Evolutionary conservation across 2,888 invertebrate genomes (phyloP), one percentile per base, ranked within the genome.

Genomic region (Microchrysa polita): DNA sequence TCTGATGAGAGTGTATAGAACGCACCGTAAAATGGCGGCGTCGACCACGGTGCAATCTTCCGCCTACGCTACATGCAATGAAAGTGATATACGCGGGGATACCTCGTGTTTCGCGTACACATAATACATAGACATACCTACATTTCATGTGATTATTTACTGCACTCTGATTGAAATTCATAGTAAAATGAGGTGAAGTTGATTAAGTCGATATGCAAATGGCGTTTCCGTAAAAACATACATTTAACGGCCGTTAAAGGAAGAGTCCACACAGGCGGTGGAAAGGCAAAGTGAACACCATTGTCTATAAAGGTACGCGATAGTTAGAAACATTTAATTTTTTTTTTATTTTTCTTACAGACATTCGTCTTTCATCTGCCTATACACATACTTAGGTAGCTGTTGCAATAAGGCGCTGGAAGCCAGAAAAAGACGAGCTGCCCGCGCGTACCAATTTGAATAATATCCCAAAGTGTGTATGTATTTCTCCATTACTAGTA

Each of bases 191-290:
- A 40, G 22, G 48, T 48, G 48, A 65, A 65, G n/a, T 48, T 69
- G 69, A 69, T 69, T 20, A 40, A 16, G 57, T 10, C 55, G 55
- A 69, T 55, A 69, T 69, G 69, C 69, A 69, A 69, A 69, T 69
- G 55, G 52, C 5, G 40, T 40, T 55, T 27, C 53, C 67, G 53
- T 67, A 34, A 55, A 40, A 69, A 57, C 34, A 52, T 10, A 69
- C 69, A 69, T 55, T 27, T 53, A 67, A 67, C 53, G 67, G 67
- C 53, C 67, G 53, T 67, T 53, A 27, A 34, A 69, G 57, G 22
- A 57, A 42, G 57, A n/a, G 14, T n/a, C 27, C 27, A 7, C 7
- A 7, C 27, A n/a, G 27, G 27, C 27, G 7, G 27, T 34, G 55
- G 16, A 69, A 16, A 69, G 16, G 22, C 55, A 20, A 55, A 55